Base-by-base conservation (phyloP, 2,888 invertebrate species). In the Leuctra nigra region DNA sequence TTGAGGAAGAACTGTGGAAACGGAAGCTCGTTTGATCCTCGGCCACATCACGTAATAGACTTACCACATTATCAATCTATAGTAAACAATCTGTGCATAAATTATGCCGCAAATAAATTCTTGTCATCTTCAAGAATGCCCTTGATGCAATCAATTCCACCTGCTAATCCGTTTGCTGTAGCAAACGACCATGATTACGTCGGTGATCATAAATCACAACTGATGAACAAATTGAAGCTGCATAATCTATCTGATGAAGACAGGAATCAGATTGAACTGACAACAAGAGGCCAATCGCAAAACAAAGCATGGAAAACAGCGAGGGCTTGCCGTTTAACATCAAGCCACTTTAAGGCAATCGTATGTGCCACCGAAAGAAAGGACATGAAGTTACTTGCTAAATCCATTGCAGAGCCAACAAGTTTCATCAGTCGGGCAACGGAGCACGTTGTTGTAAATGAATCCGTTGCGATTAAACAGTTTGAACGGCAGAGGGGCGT, bases 61-160 rank as follows among this genome's bases (percentile, higher is more conserved):
- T n/a, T 22, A 2, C 11, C 46, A 4, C 24, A 16, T 24, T 25
- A 46, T n/a, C 22, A 11, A 2, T 2, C 22, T 13, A n/a, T 6
- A 4, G 57, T 57, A 22, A 41, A 22, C 7, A 57, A 57, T 44
- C 25, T 22, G 24, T 41, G 44, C 20, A 41, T 57, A n/a, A 59
- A 57, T 33, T 46, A 46, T 25, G 11, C 46, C 7, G 46, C 46
- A n/a, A n/a, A n/a, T n/a, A n/a, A n/a, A n/a, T n/a, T n/a, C n/a
- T n/a, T n/a, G n/a, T n/a, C n/a, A n/a, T n/a, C 25, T 23, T 25
- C 13, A n/a, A 46, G 54, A 2, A 59, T 59, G 60, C 60, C 60
- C 16, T 29, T 59, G 11, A 25, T 44, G 29, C 58, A 55, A 23
- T 6, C 23, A 24, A 55, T 22, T 23, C 9, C 23, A 25, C 58